Evolutionary conservation across 2,888 invertebrate genomes (phyloP).

Genomic region (Drosophila algonquin): DNA sequence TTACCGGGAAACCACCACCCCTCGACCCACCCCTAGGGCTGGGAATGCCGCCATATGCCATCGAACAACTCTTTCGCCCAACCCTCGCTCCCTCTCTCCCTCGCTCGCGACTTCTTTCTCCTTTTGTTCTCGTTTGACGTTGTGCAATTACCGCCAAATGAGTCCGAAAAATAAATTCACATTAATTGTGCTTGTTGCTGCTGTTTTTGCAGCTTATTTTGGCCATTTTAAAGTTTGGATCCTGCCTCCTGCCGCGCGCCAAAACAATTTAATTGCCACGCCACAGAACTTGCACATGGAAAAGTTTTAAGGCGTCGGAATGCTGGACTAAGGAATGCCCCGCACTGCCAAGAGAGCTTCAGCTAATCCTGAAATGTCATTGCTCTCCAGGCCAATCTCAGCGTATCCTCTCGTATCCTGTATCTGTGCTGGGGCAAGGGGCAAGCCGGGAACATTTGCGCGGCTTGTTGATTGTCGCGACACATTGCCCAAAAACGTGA

Average conservation of each 20-base stretch:
- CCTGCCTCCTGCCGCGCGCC: conserved; percentile 17
- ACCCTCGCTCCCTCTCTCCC: background rate
- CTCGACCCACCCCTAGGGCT: conserved; percentile 25
- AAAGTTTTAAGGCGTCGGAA: background rate
- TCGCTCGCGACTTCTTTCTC: conserved; percentile 33
- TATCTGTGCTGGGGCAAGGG: conserved; percentile 9
- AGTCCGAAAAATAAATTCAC: conserved; percentile 72
- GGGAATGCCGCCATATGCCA: background rate
- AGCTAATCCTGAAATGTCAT: no score
- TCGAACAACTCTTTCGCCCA: conserved; percentile 1
- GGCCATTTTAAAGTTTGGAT: conserved; percentile 67
- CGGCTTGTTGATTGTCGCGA: conserved; percentile 73
- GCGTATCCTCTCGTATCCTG: background rate
- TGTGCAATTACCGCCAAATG: conserved; percentile 73
- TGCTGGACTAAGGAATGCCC: conserved; percentile 31
- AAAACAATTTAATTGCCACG: conserved; percentile 62
- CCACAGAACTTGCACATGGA: conserved; percentile 24
- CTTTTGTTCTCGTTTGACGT: conserved; percentile 38
- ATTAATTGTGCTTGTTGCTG: conserved; percentile 69
- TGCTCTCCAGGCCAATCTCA: background rate
- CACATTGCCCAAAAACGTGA: conserved; percentile 76
- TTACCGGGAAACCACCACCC: conserved; percentile 18
- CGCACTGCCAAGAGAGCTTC: background rate
- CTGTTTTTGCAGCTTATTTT: conserved; percentile 24
- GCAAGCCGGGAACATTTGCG: conserved; percentile 45